These are phyloP conservation scores for Xiphorhynchus erythropygius DNA, from an alignment of 2,797 vertebrate genomes.

Conservation along the genomic window DNA sequence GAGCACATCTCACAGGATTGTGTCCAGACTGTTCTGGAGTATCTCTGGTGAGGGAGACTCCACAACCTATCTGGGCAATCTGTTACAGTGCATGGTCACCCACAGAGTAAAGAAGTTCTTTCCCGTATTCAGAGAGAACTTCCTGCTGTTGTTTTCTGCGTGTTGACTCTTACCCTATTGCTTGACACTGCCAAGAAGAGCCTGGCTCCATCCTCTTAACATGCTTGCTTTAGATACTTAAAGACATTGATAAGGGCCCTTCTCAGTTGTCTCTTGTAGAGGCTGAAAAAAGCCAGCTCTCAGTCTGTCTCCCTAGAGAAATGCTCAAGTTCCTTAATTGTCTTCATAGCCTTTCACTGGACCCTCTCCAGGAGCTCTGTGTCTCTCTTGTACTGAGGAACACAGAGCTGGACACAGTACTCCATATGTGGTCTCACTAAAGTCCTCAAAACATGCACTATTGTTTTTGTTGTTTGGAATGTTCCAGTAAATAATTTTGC, in stretches of 20 bases:
- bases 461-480: neutral
- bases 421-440: neutral
- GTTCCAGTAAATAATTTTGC: neutral
- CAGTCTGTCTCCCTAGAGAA: neutral
- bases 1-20: neutral
- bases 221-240: neutral
- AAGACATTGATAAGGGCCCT: accelerated
- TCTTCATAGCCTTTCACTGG: neutral
- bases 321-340: neutral
- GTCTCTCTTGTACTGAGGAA: neutral
- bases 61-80: neutral
- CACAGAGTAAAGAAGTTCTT: neutral
- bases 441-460: neutral
- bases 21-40: neutral
- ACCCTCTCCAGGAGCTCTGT: neutral
- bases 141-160: neutral
- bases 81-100: accelerated
- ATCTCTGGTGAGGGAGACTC: neutral
- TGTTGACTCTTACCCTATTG: neutral
- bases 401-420: neutral
- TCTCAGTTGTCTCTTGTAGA: neutral
- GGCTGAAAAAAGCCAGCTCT: neutral
- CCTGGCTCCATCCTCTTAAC: neutral
- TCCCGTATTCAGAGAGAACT: neutral
- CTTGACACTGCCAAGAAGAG: no score